phyloP scores from a whole-genome alignment of 2,888 invertebrate genomes.

The Ceramica pisi region DNA sequence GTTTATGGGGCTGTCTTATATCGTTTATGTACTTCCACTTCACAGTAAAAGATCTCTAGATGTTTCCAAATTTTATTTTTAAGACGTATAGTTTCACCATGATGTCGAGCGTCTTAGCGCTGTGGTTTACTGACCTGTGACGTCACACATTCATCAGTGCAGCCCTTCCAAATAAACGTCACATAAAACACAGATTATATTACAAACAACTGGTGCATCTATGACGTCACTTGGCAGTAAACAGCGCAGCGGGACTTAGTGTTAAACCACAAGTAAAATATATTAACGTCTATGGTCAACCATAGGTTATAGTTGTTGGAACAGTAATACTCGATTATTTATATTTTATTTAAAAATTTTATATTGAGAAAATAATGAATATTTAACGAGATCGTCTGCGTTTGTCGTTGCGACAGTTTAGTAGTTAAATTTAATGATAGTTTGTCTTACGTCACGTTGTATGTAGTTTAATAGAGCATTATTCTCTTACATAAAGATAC shows the following conservation, averaged over 20 bases:
- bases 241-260: conserved; percentile 68
- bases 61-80: conserved; percentile 79
- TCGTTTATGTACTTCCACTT: conserved; percentile 78
- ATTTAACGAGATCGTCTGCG: conserved; percentile 78
- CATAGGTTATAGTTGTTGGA: conserved; percentile 87
- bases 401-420: conserved; percentile 85
- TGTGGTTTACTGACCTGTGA: conserved; percentile 60
- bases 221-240: conserved; percentile 56
- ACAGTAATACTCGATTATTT: conserved; percentile 90
- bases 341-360: conserved; percentile 88
- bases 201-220: conserved; percentile 17
- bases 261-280: conserved; percentile 76
- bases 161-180: conserved; percentile 24
- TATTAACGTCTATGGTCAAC: conserved; percentile 87
- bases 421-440: conserved; percentile 77
- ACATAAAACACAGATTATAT: conserved; percentile 13
- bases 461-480: conserved; percentile 86
- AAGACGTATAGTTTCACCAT: conserved; percentile 71
- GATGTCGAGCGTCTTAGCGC: conserved; percentile 67
- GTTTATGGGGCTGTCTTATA: conserved; percentile 67
- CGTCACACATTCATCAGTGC: conserved; percentile 47
- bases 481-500: conserved; percentile 84
- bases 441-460: conserved; percentile 84
- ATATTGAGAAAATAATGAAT: conserved; percentile 82
- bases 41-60: conserved; percentile 83